These are phyloP conservation scores for Silurus glanis DNA, from an alignment of 2,113 vertebrate genomes.

Conservation along the genomic window DNA sequence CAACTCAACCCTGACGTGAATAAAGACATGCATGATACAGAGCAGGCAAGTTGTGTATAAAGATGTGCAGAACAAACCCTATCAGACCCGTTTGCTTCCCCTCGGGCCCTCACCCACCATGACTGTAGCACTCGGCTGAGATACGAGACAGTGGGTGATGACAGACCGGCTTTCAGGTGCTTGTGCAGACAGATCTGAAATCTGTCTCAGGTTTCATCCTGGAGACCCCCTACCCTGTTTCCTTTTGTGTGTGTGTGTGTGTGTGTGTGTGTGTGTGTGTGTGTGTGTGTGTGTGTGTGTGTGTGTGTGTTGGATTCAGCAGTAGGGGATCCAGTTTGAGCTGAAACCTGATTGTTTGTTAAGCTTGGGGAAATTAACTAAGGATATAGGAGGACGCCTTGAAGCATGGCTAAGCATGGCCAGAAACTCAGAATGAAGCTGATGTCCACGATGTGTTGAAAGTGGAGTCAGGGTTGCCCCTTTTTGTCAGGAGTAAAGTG, in stretches of 20 bases:
- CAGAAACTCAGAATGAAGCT: neutral
- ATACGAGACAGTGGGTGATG: constrained; percentile 65
- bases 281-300: neutral
- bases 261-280: too few species aligned
- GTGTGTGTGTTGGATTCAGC: neutral
- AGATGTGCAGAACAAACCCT: constrained; percentile 31
- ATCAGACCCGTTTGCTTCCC: constrained; percentile 57
- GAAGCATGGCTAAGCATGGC: too few species aligned
- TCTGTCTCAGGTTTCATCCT: constrained; percentile 7
- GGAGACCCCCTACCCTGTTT: neutral
- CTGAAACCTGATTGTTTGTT: neutral
- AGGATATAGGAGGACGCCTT: neutral
- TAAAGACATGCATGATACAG: neutral
- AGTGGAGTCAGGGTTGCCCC: constrained; percentile 70
- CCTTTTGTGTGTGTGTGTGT: too few species aligned
- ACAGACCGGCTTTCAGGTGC: constrained; percentile 62
- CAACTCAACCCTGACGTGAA: neutral
- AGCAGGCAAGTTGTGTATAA: constrained; percentile 20
- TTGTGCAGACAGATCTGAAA: constrained; percentile 50
- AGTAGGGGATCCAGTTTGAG: neutral
- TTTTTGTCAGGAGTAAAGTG: constrained; percentile 81
- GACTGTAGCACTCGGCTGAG: constrained; percentile 62
- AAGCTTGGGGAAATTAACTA: neutral
- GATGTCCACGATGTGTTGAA: constrained; percentile 5
- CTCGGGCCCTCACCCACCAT: constrained; percentile 63